Evolutionary conservation across 2,888 invertebrate genomes (phyloP).

Genomic region (Frankliniella intonsa): DNA sequence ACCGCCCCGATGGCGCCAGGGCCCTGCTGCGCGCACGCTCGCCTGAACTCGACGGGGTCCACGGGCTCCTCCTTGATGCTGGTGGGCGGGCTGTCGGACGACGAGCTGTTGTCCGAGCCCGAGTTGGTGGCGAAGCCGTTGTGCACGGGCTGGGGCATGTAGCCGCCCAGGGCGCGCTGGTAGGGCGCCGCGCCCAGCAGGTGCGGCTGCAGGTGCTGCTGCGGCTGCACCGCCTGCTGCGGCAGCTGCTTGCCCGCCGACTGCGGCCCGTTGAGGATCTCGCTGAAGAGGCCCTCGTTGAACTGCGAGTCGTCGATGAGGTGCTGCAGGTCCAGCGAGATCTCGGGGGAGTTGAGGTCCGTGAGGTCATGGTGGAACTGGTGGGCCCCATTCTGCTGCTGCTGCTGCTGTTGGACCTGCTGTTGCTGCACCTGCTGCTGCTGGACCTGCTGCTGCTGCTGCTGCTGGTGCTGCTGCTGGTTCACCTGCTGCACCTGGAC

Average conservation of each 20-base stretch:
- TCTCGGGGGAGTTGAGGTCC: slow-evolving; percentile 87
- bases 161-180: slow-evolving; percentile 44
- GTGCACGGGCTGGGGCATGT: slow-evolving; percentile 90
- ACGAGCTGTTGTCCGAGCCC: slow-evolving; percentile 54
- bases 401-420: slow-evolving; percentile 58
- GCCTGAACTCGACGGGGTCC: slow-evolving; percentile 60
- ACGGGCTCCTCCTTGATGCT: slow-evolving; percentile 84
- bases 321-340: slow-evolving; percentile 85
- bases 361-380: slow-evolving; percentile 66
- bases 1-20: slow-evolving; percentile 47
- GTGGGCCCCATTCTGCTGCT: slow-evolving; percentile 57
- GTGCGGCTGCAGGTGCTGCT: slow-evolving; percentile 35
- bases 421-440: slow-evolving; percentile 54
- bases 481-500: slow-evolving; percentile 42
- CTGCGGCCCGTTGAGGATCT: slow-evolving; percentile 59
- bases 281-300: slow-evolving; percentile 78
- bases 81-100: slow-evolving; percentile 45
- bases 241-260: slow-evolving; percentile 41
- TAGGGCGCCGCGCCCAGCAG: slow-evolving; percentile 33
- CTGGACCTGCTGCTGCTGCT: slow-evolving; percentile 49
- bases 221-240: slow-evolving; percentile 40
- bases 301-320: slow-evolving; percentile 88
- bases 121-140: slow-evolving; percentile 59
- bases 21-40: slow-evolving; percentile 49
- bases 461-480: slow-evolving; percentile 42